Base-by-base conservation (phyloP, 2,888 invertebrate species). In the Zonitis immaculata region DNA sequence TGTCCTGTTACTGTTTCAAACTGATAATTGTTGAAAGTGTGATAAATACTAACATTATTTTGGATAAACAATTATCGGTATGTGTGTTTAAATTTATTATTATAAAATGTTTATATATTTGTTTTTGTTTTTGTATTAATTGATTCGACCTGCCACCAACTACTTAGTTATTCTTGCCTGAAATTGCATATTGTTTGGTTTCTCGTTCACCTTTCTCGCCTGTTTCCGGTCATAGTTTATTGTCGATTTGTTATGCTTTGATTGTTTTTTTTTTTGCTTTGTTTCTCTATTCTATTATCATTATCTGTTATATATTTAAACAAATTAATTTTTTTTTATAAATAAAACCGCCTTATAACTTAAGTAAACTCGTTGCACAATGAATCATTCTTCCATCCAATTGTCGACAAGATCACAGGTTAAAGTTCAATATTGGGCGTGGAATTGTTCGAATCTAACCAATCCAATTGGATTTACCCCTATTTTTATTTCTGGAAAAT, bases 121-220 rank as follows among this genome's bases (percentile, higher is more conserved):
- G 3, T 32, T 32, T 35, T 8, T 35, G 2, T 39, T 3, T 11
- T n/a, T 18, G 18, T 20, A 39, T 39, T 20, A 56, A 52, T 52
- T 56, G 52, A 56, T 56, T 56, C 44, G 52, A 9, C 42, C 47
- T 49, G 53, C 45, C 51, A 45, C 43, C 32, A 30, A 57, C 64
- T 57, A 60, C 54, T 61, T 61, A 57, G 28, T 57, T 60, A 66
- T 52, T 54, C 62, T 67, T 64, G 65, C 67, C 65, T 67, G 67
- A 67, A 67, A 67, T 66, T 58, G 63, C 59, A 59, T 60, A 67
- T 67, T 67, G 67, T 67, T 64, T 60, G 59, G 60, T 60, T 61
- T 56, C 54, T 53, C 58, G 49, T 51, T 39, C 48, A 42, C 47
- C 47, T 44, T 42, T 49, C 49, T 53, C 51, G 49, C 27, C 42